Evolutionary conservation across 1,140 invertebrate species (phyloP), one percentile per base, ranked within the genome.

Genomic region (Brachionus calyciflorus): DNA sequence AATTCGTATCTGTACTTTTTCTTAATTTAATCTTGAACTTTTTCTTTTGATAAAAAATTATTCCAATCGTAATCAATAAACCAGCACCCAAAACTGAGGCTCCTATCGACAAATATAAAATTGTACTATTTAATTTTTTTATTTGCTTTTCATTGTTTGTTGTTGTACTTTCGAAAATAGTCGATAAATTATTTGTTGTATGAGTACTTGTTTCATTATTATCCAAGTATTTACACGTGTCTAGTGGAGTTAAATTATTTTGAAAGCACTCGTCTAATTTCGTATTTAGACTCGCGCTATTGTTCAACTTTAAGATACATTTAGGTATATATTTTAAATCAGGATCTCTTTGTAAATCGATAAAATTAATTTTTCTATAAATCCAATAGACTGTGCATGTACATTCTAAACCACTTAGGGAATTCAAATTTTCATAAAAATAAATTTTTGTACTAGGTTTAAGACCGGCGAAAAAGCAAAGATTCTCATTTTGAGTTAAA

Each of bases 351-450:
- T 26, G 21, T 19, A 73, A 26, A 3, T 30, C 5, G 2, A 6
- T 14, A 30, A 49, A 51, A 30, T 49, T 33, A 28, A 49, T 37
- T 12, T 24, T 19, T 33, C 46, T 37, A 30, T 73, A 73, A 40
- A 73, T 73, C 69, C 69, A 73, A 40, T 51, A 73, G 2, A 73
- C 33, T 49, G 28, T 24, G 24, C 69, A 73, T n/a, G 44, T 73
- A 26, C 69, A 73, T 19, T 26, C 21, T 12, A 73, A 17, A 7
- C 69, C 69, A 73, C 33, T 55, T 9, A 19, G 28, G 4, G 26
- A 49, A 40, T 73, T 41, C 7, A 73, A 51, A 55, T 49, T 73
- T 40, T 73, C 69, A 51, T 51, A 55, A 55, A 73, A 40, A 30
- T 73, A 73, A 51, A 55, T n/a, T 14, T 5, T 49, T 19, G 69